These are phyloP conservation scores for Tenodera sinensis DNA, from an alignment of 2,888 invertebrate species.

Conservation along the genomic window DNA sequence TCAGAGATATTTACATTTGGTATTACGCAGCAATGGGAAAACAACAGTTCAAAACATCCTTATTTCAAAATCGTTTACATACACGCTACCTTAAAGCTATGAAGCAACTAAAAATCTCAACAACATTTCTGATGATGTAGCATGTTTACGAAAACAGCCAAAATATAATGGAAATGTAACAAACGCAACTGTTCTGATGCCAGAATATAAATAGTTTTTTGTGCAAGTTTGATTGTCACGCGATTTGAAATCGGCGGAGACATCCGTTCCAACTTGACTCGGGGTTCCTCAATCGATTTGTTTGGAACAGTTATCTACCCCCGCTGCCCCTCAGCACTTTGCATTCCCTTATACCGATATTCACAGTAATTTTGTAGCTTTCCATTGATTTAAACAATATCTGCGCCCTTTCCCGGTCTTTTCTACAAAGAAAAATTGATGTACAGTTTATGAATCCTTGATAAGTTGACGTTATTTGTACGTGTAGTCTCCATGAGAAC, in stretches of 20 bases:
- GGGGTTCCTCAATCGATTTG: background rate
- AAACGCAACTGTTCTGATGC: background rate
- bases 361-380: background rate
- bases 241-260: background rate
- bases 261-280: background rate
- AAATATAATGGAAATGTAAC: background rate
- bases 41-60: no score
- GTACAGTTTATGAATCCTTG: background rate
- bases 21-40: no score
- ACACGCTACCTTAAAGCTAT: no score
- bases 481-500: background rate
- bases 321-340: background rate
- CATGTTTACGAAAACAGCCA: background rate
- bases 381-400: background rate
- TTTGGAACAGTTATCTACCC: background rate
- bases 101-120: background rate
- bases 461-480: background rate
- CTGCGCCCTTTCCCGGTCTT: background rate
- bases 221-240: background rate
- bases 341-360: background rate
- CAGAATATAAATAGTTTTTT: background rate
- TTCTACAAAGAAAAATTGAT: background rate
- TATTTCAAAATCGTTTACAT: no score
- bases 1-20: no score
- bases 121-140: background rate